Evolutionary conservation across 1,140 invertebrate species (phyloP).

Genomic region (Apis dorsata): DNA sequence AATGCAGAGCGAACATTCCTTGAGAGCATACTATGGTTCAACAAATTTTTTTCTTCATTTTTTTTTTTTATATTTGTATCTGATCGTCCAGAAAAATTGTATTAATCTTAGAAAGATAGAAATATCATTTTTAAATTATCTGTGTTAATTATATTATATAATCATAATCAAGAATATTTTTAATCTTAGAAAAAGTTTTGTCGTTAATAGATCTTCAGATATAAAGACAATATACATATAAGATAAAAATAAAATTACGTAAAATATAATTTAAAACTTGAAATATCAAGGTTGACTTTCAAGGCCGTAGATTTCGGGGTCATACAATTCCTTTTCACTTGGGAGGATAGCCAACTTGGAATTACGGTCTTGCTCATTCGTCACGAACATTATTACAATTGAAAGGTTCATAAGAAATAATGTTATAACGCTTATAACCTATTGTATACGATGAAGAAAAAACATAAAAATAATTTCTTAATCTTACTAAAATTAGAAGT

Average conservation of each 20-base stretch:
- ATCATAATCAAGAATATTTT: too few relatives aligned
- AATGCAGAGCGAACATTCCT: conserved; percentile 11
- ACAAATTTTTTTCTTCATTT: background rate
- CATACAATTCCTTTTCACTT: conserved; percentile 8
- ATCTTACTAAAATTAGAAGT: too few relatives aligned
- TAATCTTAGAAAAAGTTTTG: too few relatives aligned
- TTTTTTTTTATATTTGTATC: background rate
- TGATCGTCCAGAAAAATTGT: background rate
- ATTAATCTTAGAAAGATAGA: background rate
- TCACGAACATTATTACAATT: background rate
- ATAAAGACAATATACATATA: background rate
- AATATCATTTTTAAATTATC: background rate
- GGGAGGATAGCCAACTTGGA: conserved; percentile 15
- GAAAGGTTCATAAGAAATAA: background rate
- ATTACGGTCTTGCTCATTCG: background rate
- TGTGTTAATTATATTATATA: too few relatives aligned
- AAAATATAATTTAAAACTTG: background rate
- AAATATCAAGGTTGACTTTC: background rate
- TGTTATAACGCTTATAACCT: background rate
- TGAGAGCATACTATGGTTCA: background rate
- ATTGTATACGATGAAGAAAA: too few relatives aligned
- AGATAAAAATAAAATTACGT: too few relatives aligned
- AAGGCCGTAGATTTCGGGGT: background rate
- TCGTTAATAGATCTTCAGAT: fast-evolving
- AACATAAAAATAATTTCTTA: too few relatives aligned